Conservation (phyloP, 2,113 vertebrate species). For the Platanista minor region DNA sequence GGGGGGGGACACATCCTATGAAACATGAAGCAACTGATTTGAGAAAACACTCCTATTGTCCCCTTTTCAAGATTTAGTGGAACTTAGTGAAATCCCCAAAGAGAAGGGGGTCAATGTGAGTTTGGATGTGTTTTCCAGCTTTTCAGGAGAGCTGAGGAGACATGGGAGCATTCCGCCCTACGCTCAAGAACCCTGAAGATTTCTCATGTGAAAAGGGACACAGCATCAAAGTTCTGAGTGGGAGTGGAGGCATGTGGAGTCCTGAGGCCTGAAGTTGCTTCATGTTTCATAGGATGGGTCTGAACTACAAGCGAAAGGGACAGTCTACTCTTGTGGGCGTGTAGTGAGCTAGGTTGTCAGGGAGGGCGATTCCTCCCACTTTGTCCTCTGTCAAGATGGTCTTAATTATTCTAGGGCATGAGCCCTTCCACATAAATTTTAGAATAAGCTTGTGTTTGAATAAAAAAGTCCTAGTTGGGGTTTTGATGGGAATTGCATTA, state of each 20-base stretch:
- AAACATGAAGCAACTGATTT: too few relatives aligned
- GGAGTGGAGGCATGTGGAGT: background rate
- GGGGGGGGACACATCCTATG: too few relatives aligned
- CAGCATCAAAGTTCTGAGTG: rapidly evolving
- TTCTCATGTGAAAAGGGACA: background rate
- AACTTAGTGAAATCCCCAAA: background rate
- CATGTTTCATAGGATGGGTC: background rate
- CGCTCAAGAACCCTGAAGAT: background rate
- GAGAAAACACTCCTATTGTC: background rate
- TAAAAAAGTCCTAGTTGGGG: too few relatives aligned
- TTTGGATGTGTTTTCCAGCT: background rate
- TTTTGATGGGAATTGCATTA: too few relatives aligned
- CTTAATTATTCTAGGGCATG: too few relatives aligned
- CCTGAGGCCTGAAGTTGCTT: background rate
- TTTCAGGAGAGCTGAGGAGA: background rate
- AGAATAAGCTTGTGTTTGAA: too few relatives aligned
- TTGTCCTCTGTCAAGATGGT: too few relatives aligned
- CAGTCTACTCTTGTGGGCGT: too few relatives aligned
- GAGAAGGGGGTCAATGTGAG: background rate
- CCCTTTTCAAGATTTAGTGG: background rate
- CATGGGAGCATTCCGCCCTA: too few relatives aligned
- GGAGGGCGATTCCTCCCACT: too few relatives aligned
- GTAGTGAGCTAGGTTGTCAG: too few relatives aligned
- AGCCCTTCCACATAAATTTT: too few relatives aligned
- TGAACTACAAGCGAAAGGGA: background rate